These are phyloP conservation scores for Toxotes jaculatrix DNA, from an alignment of 2,113 vertebrate genomes.

Conservation along the genomic window DNA sequence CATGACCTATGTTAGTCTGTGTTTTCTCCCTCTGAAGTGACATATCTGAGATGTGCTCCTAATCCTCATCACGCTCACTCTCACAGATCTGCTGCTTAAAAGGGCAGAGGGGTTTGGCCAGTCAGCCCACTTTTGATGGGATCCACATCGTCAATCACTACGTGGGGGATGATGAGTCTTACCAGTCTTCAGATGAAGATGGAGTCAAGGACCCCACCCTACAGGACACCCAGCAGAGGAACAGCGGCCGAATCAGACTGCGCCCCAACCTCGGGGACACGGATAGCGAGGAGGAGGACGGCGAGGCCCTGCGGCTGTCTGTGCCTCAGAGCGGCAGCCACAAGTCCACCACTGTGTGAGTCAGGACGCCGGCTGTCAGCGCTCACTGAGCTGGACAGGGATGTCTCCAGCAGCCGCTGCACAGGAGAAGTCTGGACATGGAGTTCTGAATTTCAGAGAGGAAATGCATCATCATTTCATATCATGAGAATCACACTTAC, in stretches of 20 bases:
- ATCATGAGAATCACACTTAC: conserved; percentile 44
- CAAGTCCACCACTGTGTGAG: conserved; percentile 93
- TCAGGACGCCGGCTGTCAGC: not conserved
- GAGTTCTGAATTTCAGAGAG: conserved; percentile 36
- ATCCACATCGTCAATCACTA: conserved; percentile 98
- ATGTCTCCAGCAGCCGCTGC: conserved; percentile 26
- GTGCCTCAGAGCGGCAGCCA: conserved; percentile 76
- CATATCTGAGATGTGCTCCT: not conserved
- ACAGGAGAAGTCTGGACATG: conserved; percentile 14
- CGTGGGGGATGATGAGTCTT: conserved; percentile 87
- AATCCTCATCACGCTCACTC: conserved; percentile 22
- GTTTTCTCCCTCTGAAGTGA: not conserved
- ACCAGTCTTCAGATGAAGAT: conserved; percentile 95
- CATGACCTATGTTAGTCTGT: not conserved
- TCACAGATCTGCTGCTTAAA: conserved; percentile 93
- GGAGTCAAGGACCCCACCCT: conserved; percentile 76
- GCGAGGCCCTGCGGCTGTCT: conserved; percentile 76
- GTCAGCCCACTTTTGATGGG: conserved; percentile 91
- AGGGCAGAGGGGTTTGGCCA: conserved; percentile 87
- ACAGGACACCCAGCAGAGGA: conserved; percentile 62
- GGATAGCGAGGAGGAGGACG: conserved; percentile 89
- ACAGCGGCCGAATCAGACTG: conserved; percentile 83
- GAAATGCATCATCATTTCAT: conserved; percentile 66
- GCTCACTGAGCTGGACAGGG: conserved; percentile 1
- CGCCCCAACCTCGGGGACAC: conserved; percentile 85